phyloP scores from a whole-genome alignment of 2,888 invertebrate species.

The Noctua comes region DNA sequence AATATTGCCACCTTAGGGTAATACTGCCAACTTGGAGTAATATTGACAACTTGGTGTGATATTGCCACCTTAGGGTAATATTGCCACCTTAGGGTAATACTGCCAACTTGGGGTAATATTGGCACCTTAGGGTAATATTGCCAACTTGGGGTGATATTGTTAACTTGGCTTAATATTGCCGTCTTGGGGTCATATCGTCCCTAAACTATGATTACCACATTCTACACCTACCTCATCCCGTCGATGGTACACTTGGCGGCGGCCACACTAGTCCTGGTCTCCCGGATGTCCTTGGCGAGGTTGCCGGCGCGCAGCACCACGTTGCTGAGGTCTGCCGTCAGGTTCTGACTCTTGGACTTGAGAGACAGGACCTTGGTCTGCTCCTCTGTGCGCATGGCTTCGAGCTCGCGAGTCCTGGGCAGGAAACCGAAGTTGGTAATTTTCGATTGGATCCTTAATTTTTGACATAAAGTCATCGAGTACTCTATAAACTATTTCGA shows the following conservation, averaged over 20 bases:
- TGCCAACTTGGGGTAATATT: too few species aligned
- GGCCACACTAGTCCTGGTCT: constrained; percentile 94
- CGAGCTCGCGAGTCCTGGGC: constrained; percentile 93
- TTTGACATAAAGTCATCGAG: too few species aligned
- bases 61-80: too few species aligned
- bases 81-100: too few species aligned
- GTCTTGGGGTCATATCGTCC: too few species aligned
- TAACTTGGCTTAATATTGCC: too few species aligned
- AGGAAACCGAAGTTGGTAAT: background rate
- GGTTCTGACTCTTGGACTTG: constrained; percentile 96
- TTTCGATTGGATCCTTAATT: background rate
- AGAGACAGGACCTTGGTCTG: constrained; percentile 95
- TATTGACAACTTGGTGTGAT: too few species aligned
- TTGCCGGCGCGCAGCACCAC: constrained; percentile 80
- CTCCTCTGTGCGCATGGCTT: constrained; percentile 95
- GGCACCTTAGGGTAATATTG: too few species aligned
- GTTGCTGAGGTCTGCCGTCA: constrained; percentile 94
- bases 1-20: too few species aligned
- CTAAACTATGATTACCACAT: background rate
- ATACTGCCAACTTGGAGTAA: too few species aligned
- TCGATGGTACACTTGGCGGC: constrained; percentile 98
- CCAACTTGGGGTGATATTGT: too few species aligned
- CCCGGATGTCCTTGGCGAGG: constrained; percentile 83
- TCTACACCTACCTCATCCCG: constrained; percentile 93
- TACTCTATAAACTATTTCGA: too few species aligned